Evolutionary conservation across 2,797 vertebrate genomes (phyloP), one percentile per base, ranked within the genome.

Genomic region (Gallinago nigripennis): DNA sequence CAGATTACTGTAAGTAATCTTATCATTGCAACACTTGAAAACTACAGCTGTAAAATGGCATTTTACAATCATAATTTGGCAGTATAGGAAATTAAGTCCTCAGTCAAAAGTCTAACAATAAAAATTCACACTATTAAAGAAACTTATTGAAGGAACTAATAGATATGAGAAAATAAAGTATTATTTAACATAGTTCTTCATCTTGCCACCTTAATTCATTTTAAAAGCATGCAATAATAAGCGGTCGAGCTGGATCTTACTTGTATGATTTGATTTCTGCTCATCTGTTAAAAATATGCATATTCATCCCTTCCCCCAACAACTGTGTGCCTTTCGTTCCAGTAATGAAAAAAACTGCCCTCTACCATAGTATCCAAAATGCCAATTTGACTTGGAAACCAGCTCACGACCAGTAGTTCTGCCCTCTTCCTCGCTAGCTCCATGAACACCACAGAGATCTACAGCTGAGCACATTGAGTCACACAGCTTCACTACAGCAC

Each of bases 391-490:
- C n/a, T 60, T 46, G 14, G 9, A 45, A 56, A 80, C 21, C 1
- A 1, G 4, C 31, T 72, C 20, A 41, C 0, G 0, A 46, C 21
- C 16, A 63, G 9, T 37, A 68, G 41, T 7, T 18, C 37, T 56
- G 14, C 17, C 24, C 19, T 35, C 5, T 66, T 71, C 16, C 64
- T 35, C 45, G 35, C 45, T 12, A 39, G 35, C 70, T 50, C 18
- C 2, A 0, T 45, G n/a, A 41, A 19, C 1, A 1, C 16, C 1
- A 0, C 11, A 12, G 31, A 16, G 33, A 27, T 19, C 31, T 37
- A 20, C 8, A 60, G 19, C 39, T 20, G 46, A 71, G 24, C 70
- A 43, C 76, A 24, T 1, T 8, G 39, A 65, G 31, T 46, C 58
- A 31, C 37, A 31, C 7, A 56, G 7, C 57, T 50, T 50, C 31